phyloP scores from a whole-genome alignment of 2,888 invertebrate species.

The Clitarchus hookeri region DNA sequence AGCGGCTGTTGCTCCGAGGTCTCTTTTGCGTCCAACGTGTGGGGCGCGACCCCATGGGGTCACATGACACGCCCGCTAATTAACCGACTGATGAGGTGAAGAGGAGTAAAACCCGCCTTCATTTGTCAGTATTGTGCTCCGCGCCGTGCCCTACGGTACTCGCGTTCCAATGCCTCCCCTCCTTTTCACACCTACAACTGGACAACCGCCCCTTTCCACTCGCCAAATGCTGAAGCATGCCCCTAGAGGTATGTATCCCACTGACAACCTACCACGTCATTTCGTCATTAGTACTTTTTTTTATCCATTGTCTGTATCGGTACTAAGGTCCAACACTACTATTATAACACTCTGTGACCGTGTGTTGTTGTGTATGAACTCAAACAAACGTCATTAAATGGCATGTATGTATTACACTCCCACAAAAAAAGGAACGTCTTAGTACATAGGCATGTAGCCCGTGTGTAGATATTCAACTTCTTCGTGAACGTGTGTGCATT shows the following conservation, averaged over 20 bases:
- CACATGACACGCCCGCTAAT: no score
- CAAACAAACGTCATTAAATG: no score
- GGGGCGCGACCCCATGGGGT: neutral
- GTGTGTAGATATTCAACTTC: no score
- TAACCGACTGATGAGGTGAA: neutral
- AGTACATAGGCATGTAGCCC: no score
- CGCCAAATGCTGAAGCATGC: neutral
- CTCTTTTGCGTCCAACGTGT: neutral
- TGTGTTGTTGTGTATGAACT: no score
- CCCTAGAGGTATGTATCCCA: neutral
- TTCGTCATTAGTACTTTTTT: no score
- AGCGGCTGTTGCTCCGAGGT: neutral
- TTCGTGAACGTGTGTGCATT: no score
- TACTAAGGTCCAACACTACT: no score
- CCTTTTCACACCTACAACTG: neutral
- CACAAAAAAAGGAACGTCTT: no score
- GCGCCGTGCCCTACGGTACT: neutral
- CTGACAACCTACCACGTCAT: neutral
- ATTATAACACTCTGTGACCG: no score
- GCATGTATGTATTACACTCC: no score
- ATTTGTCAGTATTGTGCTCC: slow-evolving; percentile 14
- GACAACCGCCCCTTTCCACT: neutral
- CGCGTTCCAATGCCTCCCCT: neutral
- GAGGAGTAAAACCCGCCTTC: slow-evolving; percentile 3
- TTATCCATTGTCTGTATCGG: no score